phyloP scores from a whole-genome alignment of 2,113 vertebrate genomes.

The Actenoides hombroni region DNA sequence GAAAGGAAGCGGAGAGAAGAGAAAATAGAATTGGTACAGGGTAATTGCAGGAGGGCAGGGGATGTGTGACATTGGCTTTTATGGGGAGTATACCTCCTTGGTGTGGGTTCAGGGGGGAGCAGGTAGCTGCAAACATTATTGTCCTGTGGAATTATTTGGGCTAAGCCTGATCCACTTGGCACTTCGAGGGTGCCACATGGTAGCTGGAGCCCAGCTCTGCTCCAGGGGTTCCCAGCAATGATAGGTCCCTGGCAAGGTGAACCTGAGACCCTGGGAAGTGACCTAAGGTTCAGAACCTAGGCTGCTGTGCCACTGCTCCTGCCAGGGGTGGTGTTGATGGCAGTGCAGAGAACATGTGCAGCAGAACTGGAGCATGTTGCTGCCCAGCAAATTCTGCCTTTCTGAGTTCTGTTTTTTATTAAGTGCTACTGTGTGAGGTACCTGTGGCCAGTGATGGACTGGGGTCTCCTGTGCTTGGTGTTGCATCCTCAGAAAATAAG shows the following conservation, averaged over 20 bases:
- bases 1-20: not conserved
- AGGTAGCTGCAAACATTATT: not conserved
- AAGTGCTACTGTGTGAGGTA: not conserved
- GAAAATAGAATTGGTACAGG: not conserved
- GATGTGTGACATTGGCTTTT: not conserved
- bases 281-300: not conserved
- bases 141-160: not conserved
- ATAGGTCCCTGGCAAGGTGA: not conserved
- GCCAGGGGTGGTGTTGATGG: not conserved
- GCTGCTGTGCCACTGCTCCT: not conserved
- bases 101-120: not conserved
- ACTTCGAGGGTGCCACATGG: not conserved
- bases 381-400: not conserved
- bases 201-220: not conserved
- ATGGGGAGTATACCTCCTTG: not conserved
- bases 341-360: not conserved
- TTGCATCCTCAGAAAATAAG: not conserved
- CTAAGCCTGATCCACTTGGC: not conserved
- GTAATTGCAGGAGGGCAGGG: not conserved
- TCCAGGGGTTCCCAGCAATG: not conserved
- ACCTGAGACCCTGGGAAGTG: not conserved
- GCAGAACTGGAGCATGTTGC: rapidly evolving
- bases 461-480: not conserved
- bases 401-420: not conserved
- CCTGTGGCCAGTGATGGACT: not conserved